Percentiles rank a stretch among this genome's conserved stretches.
These are phyloP conservation scores for Typhlichthys subterraneus DNA, from an alignment of 2,797 vertebrate genomes.

Conservation along the genomic window DNA sequence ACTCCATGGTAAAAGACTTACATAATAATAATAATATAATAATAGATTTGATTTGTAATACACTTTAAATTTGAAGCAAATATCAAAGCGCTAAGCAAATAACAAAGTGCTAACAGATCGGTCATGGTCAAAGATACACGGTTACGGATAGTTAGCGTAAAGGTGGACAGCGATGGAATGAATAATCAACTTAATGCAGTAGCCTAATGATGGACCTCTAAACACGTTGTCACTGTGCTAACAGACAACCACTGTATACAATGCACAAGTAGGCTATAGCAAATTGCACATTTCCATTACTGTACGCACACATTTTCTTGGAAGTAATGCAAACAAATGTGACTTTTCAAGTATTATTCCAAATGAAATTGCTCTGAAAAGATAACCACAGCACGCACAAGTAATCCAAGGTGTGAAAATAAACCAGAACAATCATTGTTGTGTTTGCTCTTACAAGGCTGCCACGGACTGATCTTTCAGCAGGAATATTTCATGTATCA, in stretches of 20 bases:
- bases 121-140: conserved; percentile 8
- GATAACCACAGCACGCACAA: conserved; percentile 7
- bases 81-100: too few species aligned
- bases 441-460: too few species aligned
- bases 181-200: conserved; percentile 17
- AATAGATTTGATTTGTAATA: too few species aligned
- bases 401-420: background rate
- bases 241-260: conserved; percentile 16
- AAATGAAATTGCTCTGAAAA: conserved; percentile 35
- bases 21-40: too few species aligned
- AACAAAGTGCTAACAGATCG: too few species aligned
- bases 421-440: too few species aligned
- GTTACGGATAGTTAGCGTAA: conserved; percentile 28
- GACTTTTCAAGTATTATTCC: conserved; percentile 14
- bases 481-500: too few species aligned
- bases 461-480: too few species aligned
- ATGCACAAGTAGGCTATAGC: conserved; percentile 3
- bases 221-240: background rate
- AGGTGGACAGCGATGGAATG: conserved; percentile 19
- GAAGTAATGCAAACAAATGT: conserved; percentile 35
- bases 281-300: conserved; percentile 6
- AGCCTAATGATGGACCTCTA: background rate
- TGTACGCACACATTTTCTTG: background rate
- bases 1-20: conserved; percentile 1
- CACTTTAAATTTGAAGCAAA: too few species aligned